phyloP scores from a whole-genome alignment of 2,888 invertebrate genomes.

The Caradrina kadenii region DNA sequence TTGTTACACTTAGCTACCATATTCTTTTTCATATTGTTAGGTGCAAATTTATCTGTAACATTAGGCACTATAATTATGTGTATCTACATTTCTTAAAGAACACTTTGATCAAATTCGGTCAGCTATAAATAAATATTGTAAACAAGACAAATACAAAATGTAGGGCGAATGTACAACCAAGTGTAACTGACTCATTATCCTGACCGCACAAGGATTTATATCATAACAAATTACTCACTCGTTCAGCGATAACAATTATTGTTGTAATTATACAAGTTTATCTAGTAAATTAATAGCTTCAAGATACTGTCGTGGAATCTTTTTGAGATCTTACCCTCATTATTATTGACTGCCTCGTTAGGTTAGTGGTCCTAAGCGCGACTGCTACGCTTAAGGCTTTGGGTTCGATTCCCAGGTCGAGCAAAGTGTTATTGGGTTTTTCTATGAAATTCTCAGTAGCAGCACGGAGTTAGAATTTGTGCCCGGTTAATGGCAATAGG shows the following conservation, averaged over 20 bases:
- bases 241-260: slow-evolving; percentile 53
- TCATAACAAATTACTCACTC: slow-evolving; percentile 61
- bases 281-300: slow-evolving; percentile 58
- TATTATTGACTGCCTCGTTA: too few species aligned
- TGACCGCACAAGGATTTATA: slow-evolving; percentile 43
- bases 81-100: not conserved
- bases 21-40: slow-evolving; percentile 1
- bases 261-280: slow-evolving; percentile 58
- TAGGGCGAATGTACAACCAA: slow-evolving; percentile 47
- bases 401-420: too few species aligned
- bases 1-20: not conserved
- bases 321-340: slow-evolving; percentile 61
- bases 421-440: too few species aligned
- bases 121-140: slow-evolving; percentile 41
- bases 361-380: too few species aligned
- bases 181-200: slow-evolving; percentile 48
- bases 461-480: too few species aligned
- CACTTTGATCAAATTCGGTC: slow-evolving; percentile 40
- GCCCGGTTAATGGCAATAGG: too few species aligned
- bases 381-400: too few species aligned
- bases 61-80: slow-evolving; percentile 6
- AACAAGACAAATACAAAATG: slow-evolving; percentile 43
- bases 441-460: too few species aligned
- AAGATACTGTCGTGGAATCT: slow-evolving; percentile 66
- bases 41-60: slow-evolving; percentile 4